Evolutionary conservation across 2,113 vertebrate species (phyloP).

Genomic region (Chrysochloris asiatica): DNA sequence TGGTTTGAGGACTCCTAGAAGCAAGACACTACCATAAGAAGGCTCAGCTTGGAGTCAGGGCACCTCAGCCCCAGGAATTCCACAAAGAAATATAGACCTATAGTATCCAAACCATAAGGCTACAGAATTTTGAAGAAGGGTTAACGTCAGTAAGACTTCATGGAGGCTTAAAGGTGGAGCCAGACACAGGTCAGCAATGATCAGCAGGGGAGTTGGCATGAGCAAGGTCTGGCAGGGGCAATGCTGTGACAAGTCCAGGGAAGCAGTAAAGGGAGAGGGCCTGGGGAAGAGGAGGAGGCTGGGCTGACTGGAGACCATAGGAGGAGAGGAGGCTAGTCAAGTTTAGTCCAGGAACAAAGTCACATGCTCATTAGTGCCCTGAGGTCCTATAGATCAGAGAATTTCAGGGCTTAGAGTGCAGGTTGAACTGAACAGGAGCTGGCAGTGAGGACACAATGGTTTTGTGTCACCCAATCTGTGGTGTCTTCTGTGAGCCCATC

Average conservation of each 20-base stretch:
- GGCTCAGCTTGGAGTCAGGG: not conserved
- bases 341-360: no score
- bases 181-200: not conserved
- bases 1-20: not conserved
- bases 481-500: not conserved
- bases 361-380: not conserved
- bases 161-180: not conserved
- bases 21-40: not conserved
- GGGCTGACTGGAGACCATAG: not conserved
- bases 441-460: not conserved
- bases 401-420: not conserved
- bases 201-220: not conserved
- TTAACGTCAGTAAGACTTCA: not conserved
- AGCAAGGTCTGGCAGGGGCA: not conserved
- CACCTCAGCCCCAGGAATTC: not conserved
- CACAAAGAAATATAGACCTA: accelerated
- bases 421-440: no score
- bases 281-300: not conserved
- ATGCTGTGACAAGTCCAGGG: not conserved
- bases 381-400: accelerated
- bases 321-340: no score
- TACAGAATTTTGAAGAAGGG: not conserved
- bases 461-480: not conserved
- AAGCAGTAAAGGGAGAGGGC: not conserved
- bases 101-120: not conserved